A percentile compares a stretch with the other conserved stretches of the same genome.
phyloP scores from a whole-genome alignment of 2,888 invertebrate genomes.

The Plemyria rubiginata region DNA sequence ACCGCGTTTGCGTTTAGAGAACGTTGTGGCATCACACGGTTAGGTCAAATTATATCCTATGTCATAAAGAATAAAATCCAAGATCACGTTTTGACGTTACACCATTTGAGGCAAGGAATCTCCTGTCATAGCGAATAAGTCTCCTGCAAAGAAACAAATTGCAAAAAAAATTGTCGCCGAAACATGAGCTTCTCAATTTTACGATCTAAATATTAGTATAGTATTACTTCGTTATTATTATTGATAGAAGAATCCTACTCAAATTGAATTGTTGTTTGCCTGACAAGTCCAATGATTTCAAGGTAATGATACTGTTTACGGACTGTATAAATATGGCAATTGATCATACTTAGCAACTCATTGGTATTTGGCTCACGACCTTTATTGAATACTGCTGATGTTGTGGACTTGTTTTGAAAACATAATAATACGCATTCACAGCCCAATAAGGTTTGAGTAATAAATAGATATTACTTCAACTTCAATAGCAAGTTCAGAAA shows the following conservation, averaged over 20 bases:
- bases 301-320: constrained; percentile 25
- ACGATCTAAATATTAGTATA: neutral
- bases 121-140: too few relatives aligned
- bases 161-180: neutral
- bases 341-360: constrained; percentile 31
- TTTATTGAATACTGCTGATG: constrained; percentile 36
- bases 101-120: too few relatives aligned
- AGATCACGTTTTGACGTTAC: too few relatives aligned
- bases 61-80: too few relatives aligned
- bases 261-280: constrained; percentile 13
- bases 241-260: neutral
- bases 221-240: too few relatives aligned
- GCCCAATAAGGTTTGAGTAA: neutral
- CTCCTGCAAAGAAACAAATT: neutral
- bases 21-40: too few relatives aligned
- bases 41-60: too few relatives aligned
- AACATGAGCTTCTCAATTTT: too few relatives aligned
- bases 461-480: neutral
- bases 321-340: constrained; percentile 30
- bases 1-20: too few relatives aligned
- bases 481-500: neutral
- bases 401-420: constrained; percentile 6
- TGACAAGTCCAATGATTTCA: constrained; percentile 20
- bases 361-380: constrained; percentile 47
- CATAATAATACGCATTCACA: neutral